Conservation (phyloP, 2,888 invertebrate genomes). For the Marasmarcha lunaedactyla region DNA sequence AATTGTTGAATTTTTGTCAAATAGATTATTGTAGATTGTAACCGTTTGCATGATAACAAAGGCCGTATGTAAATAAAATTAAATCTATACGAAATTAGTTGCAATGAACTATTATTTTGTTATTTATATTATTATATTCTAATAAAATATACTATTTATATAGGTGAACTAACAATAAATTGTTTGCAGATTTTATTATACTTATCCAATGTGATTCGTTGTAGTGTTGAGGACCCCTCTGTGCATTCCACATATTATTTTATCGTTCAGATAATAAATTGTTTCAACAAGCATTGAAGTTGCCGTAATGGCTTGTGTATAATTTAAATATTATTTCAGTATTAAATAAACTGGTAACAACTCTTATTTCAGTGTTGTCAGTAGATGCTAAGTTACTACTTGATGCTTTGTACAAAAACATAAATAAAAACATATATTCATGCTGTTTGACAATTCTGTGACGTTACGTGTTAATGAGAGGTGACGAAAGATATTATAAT, state of each 20-base stretch:
- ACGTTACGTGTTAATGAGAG: slow-evolving; percentile 42
- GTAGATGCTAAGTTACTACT: slow-evolving; percentile 22
- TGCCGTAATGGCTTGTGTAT: neutral
- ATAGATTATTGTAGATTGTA: no score
- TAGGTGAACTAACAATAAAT: slow-evolving; percentile 4
- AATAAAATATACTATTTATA: slow-evolving; percentile 6
- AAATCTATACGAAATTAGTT: no score
- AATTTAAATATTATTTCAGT: slow-evolving; percentile 8
- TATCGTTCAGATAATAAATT: neutral
- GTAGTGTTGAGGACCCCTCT: slow-evolving; percentile 28
- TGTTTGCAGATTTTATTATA: neutral
- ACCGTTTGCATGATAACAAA: no score
- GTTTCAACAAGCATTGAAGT: neutral
- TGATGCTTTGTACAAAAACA: slow-evolving; percentile 31
- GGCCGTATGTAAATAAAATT: no score
- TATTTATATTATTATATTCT: no score
- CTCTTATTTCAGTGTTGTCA: slow-evolving; percentile 28
- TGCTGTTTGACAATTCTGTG: slow-evolving; percentile 45
- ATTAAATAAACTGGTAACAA: slow-evolving; percentile 17
- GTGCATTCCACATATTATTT: slow-evolving; percentile 49
- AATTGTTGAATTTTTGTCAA: no score
- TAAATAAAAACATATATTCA: slow-evolving; percentile 31
- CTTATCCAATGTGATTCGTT: neutral
- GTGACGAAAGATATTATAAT: slow-evolving; percentile 49
- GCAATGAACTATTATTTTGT: no score